Evolutionary conservation across 1,140 invertebrate species (phyloP).

Genomic region (Papilio polyxenes): DNA sequence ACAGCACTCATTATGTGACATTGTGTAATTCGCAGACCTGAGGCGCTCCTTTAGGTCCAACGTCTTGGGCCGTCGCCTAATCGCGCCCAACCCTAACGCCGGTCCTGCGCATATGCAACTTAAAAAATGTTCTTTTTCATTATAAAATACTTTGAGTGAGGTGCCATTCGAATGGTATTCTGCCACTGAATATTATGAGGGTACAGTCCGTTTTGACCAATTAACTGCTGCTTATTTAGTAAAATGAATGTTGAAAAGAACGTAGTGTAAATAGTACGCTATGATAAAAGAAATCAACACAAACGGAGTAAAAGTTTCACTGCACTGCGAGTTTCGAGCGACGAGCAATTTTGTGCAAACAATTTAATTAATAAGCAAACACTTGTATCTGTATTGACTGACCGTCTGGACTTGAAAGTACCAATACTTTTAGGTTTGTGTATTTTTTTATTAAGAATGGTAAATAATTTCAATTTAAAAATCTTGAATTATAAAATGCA

Average conservation of each 20-base stretch:
- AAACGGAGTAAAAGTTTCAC: constrained; percentile 1
- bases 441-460: constrained; percentile 9
- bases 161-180: not conserved
- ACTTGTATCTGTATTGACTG: constrained; percentile 33
- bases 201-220: not conserved
- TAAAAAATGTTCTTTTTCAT: too few relatives aligned
- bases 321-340: too few relatives aligned
- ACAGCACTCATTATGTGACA: too few relatives aligned
- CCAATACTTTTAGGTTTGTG: constrained; percentile 11
- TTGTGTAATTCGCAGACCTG: too few relatives aligned
- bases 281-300: constrained; percentile 29
- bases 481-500: not conserved
- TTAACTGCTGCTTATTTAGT: not conserved
- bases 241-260: not conserved
- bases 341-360: constrained; percentile 27
- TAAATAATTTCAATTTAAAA: not conserved
- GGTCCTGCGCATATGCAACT: too few relatives aligned
- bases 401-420: constrained; percentile 26
- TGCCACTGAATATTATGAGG: too few relatives aligned
- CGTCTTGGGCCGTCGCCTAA: too few relatives aligned
- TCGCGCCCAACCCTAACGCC: too few relatives aligned
- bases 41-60: too few relatives aligned
- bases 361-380: constrained; percentile 37
- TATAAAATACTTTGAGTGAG: too few relatives aligned
- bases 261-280: not conserved